phyloP scores from a whole-genome alignment of 2,113 vertebrate species.

The Etheostoma cragini region DNA sequence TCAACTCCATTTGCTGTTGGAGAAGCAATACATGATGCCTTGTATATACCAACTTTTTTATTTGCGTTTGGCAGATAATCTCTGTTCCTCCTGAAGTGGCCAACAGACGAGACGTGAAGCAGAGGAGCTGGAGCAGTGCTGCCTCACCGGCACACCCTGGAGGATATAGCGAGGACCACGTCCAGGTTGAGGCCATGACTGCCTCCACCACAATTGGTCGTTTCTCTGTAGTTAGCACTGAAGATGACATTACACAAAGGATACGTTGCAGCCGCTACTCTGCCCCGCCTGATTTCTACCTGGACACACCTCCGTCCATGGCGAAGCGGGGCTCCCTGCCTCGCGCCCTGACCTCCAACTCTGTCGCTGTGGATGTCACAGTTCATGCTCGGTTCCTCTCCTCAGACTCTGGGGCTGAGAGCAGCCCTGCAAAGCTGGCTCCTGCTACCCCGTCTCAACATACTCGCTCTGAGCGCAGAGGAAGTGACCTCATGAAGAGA shows the following conservation, averaged over 20 bases:
- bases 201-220: conserved; percentile 92
- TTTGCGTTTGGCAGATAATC: conserved; percentile 73
- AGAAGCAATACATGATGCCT: background rate
- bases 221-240: conserved; percentile 92
- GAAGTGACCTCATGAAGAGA: conserved; percentile 91
- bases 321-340: conserved; percentile 85
- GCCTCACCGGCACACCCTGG: conserved; percentile 78
- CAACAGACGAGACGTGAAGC: conserved; percentile 77
- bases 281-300: conserved; percentile 92
- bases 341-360: conserved; percentile 85
- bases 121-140: conserved; percentile 75
- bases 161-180: conserved; percentile 56
- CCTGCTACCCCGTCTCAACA: conserved; percentile 75
- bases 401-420: conserved; percentile 93
- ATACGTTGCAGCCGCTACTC: conserved; percentile 91
- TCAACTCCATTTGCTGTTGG: background rate
- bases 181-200: conserved; percentile 60
- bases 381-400: conserved; percentile 85
- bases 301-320: conserved; percentile 88
- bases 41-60: background rate
- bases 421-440: conserved; percentile 79
- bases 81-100: conserved; percentile 84
- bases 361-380: conserved; percentile 80
- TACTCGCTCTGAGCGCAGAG: conserved; percentile 81
- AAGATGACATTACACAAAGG: conserved; percentile 90